Evolutionary conservation across 2,113 vertebrate genomes (phyloP).

Genomic region (Trochalopteron elliotii): DNA sequence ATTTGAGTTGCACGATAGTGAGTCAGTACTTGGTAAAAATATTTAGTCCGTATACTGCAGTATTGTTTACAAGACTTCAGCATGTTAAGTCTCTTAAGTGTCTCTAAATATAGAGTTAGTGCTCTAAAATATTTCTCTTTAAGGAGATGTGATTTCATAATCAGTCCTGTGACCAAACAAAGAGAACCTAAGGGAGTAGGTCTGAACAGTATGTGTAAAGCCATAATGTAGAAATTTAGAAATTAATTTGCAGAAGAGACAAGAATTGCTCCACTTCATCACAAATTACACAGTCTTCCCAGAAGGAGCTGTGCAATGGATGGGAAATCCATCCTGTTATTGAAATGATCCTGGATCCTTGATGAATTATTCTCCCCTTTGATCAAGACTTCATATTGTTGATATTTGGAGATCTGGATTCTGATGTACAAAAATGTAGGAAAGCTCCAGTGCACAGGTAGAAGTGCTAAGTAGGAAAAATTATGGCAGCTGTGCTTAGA

Average conservation of each 20-base stretch:
- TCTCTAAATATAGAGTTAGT: not conserved
- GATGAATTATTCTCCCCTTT: not conserved
- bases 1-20: not conserved
- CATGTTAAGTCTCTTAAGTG: not conserved
- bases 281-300: not conserved
- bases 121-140: not conserved
- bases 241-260: not conserved
- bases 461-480: not conserved
- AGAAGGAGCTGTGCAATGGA: not conserved
- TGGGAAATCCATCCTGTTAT: not conserved
- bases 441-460: not conserved
- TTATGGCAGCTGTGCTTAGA: fast-evolving
- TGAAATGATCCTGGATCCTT: not conserved
- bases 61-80: not conserved
- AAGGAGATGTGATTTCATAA: not conserved
- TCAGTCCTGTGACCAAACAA: not conserved
- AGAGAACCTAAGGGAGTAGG: not conserved
- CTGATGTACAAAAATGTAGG: not conserved
- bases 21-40: not conserved
- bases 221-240: not conserved
- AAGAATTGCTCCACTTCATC: not conserved
- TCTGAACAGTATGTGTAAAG: not conserved
- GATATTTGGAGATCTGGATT: not conserved
- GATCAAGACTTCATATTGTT: not conserved
- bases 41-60: not conserved